A percentile compares a stretch with the other conserved stretches of the same genome.
phyloP scores from a whole-genome alignment of 1,140 invertebrate species.

The Tetragonula clypearis region DNA sequence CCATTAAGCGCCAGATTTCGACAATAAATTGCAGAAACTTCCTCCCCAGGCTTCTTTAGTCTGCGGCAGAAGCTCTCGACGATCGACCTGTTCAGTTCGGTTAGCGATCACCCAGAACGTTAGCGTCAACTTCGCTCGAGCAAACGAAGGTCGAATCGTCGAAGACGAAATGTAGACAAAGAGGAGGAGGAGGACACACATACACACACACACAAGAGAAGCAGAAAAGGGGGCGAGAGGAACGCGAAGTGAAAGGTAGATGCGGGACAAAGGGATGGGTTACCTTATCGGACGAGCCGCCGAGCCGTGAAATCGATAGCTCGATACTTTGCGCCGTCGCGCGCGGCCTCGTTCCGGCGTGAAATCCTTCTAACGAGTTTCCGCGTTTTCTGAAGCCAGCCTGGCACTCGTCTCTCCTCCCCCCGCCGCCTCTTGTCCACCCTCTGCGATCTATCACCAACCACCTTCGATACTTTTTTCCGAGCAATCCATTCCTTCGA shows the following conservation, averaged over 20 bases:
- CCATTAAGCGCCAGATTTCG: conserved; percentile 2
- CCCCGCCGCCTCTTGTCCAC: not conserved
- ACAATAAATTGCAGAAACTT: conserved; percentile 24
- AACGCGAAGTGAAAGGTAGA: conserved; percentile 19
- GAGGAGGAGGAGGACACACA: not conserved
- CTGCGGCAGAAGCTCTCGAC: not conserved
- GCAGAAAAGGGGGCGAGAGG: not conserved
- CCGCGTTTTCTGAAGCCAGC: conserved; percentile 59
- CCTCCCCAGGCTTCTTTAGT: too few relatives aligned
- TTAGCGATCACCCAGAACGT: conserved; percentile 43
- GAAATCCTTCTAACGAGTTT: conserved; percentile 67
- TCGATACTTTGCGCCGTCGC: conserved; percentile 66
- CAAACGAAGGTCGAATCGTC: conserved; percentile 56
- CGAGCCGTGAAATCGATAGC: conserved; percentile 69
- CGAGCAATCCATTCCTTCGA: conserved; percentile 11
- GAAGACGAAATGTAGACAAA: conserved; percentile 42
- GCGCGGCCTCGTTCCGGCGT: conserved; percentile 53
- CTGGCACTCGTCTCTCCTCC: not conserved
- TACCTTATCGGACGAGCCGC: conserved; percentile 62
- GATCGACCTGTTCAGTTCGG: conserved; percentile 25
- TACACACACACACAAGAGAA: not conserved
- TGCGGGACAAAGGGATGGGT: conserved; percentile 28
- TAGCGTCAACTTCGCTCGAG: conserved; percentile 55
- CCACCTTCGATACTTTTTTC: conserved; percentile 34
- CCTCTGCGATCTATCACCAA: conserved; percentile 36